Percentiles rank a stretch among this genome's conserved stretches.
Evolutionary conservation across 37 sponge, comb jelly and placozoan genomes (phyloP).

Genomic region (Oscarella lobularis): DNA sequence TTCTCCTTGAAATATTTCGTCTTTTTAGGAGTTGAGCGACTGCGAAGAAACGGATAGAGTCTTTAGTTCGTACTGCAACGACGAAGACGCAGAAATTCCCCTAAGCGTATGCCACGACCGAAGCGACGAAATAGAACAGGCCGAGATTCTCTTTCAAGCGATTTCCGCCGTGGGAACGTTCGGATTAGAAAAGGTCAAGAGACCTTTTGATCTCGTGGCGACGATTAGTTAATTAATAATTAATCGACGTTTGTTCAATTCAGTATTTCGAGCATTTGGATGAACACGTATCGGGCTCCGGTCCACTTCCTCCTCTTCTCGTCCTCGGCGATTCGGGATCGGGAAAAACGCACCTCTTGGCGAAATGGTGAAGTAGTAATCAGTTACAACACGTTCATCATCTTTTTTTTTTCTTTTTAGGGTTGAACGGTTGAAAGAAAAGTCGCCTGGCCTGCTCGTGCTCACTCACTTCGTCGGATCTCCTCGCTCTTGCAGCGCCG

Average conservation of each 20-base stretch:
- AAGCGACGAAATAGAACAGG: not conserved
- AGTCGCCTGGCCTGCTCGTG: not conserved
- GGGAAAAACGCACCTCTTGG: not conserved
- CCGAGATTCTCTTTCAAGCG: not conserved
- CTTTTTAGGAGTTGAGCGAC: not conserved
- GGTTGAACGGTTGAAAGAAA: not conserved
- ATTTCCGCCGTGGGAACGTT: not conserved
- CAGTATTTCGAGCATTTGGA: constrained; percentile 2
- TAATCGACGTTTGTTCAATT: no score
- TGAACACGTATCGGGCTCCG: constrained; percentile 1
- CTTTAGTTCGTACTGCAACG: not conserved
- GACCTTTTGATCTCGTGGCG: no score
- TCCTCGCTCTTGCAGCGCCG: not conserved
- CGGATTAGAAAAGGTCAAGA: not conserved
- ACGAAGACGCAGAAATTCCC: constrained; percentile 1
- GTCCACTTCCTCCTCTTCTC: constrained; percentile 4
- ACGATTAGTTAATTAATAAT: no score
- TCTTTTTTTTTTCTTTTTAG: no score
- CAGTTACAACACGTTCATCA: no score
- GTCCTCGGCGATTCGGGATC: not conserved
- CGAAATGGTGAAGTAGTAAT: constrained; percentile 1
- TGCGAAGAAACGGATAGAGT: not conserved
- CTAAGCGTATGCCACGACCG: not conserved
- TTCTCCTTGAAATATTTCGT: no score
- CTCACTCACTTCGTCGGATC: not conserved